Evolutionary conservation across 2,888 invertebrate species (phyloP).

Genomic region (Chydorus sphaericus): DNA sequence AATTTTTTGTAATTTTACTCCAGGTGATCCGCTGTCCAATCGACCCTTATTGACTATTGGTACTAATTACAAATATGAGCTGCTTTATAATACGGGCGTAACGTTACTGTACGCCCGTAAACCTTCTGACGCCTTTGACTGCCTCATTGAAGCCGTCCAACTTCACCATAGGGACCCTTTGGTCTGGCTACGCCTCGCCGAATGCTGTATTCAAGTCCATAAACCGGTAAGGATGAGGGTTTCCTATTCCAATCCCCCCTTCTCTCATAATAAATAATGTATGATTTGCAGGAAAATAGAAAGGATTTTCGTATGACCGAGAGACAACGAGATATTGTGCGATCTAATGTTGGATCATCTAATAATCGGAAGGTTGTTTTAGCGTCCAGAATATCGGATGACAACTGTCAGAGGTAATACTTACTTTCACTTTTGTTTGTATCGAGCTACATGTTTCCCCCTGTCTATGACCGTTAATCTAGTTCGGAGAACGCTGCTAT

Average conservation of each 20-base stretch:
- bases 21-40: constrained; percentile 30
- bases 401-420: constrained; percentile 37
- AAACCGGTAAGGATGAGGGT: constrained; percentile 36
- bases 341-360: constrained; percentile 42
- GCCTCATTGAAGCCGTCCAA: constrained; percentile 69
- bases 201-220: constrained; percentile 67
- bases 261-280: too few relatives aligned
- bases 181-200: constrained; percentile 83
- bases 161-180: constrained; percentile 75
- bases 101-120: constrained; percentile 65
- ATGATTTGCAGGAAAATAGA: constrained; percentile 39
- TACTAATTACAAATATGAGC: constrained; percentile 44
- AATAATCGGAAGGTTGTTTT: constrained; percentile 46
- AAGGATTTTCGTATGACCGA: constrained; percentile 33
- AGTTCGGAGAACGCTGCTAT: constrained; percentile 41
- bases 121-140: constrained; percentile 64
- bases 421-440: background rate
- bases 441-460: background rate
- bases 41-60: constrained; percentile 46
- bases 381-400: constrained; percentile 37
- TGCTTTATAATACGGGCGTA: constrained; percentile 70
- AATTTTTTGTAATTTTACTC: constrained; percentile 1
- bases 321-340: constrained; percentile 35
- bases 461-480: background rate
- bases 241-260: too few relatives aligned